These are phyloP conservation scores for Melanerpes formicivorus DNA, from an alignment of 2,113 vertebrate genomes.

Conservation along the genomic window DNA sequence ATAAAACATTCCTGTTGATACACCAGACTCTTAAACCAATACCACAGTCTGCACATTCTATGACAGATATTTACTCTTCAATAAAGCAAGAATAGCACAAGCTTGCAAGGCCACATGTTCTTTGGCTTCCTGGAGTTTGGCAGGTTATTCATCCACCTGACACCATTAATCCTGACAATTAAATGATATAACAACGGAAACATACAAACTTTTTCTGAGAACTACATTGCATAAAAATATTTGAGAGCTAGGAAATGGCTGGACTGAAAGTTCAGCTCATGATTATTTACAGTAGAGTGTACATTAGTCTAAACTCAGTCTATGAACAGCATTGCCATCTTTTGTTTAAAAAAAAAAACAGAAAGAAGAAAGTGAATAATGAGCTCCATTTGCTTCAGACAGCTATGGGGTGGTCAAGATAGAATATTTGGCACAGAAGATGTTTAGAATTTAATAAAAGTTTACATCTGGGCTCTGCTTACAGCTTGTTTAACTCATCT, in stretches of 20 bases:
- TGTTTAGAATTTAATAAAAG: constrained; percentile 37
- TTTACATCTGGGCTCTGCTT: constrained; percentile 36
- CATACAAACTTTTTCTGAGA: constrained; percentile 22
- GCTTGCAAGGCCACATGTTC: not conserved
- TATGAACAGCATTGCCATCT: constrained; percentile 42
- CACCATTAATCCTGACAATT: constrained; percentile 15
- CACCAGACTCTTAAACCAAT: not conserved
- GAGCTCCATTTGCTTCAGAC: constrained; percentile 45
- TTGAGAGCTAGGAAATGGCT: not conserved
- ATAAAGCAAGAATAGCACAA: not conserved
- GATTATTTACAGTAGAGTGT: constrained; percentile 44
- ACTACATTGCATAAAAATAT: constrained; percentile 27
- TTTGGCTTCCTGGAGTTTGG: not conserved
- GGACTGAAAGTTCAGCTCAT: constrained; percentile 7
- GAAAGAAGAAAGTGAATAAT: constrained; percentile 47
- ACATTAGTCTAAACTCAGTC: constrained; percentile 19
- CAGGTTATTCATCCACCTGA: constrained; percentile 50
- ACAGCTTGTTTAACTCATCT: constrained; percentile 8
- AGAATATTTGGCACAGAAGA: constrained; percentile 33
- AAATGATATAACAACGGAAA: not conserved
- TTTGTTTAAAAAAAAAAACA: constrained; percentile 4
- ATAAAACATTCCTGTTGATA: not conserved
- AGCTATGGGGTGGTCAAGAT: constrained; percentile 52
- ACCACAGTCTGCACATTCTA: not conserved
- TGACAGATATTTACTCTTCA: not conserved